Conservation (phyloP, 53 echinoderm and acorn worm species). For the Holothuria leucospilota region DNA sequence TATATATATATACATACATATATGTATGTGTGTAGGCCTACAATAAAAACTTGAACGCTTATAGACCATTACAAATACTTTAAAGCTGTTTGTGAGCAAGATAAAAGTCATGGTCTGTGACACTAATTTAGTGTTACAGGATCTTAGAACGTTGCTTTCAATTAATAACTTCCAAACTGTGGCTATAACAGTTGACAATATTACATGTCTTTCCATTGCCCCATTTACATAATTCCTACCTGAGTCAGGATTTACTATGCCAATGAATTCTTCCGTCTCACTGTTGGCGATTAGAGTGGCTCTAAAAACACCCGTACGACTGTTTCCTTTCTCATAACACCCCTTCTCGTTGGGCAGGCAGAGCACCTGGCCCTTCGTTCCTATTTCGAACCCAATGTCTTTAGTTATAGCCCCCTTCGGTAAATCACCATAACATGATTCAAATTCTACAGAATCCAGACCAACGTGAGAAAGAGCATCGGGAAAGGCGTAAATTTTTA, state of each 20-base stretch:
- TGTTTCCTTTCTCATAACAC: too few species aligned
- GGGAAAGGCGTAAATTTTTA: conserved; percentile 33
- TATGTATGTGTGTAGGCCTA: too few species aligned
- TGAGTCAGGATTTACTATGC: conserved; percentile 28
- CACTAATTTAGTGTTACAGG: too few species aligned
- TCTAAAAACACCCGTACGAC: conserved; percentile 2
- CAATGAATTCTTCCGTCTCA: conserved; percentile 8
- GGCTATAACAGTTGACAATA: too few species aligned
- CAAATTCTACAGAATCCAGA: not conserved
- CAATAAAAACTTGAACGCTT: too few species aligned
- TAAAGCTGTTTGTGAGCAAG: too few species aligned
- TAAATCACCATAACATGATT: not conserved
- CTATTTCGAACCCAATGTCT: not conserved
- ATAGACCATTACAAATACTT: too few species aligned
- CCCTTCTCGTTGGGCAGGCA: conserved; percentile 8
- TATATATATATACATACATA: too few species aligned
- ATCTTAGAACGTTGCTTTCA: too few species aligned
- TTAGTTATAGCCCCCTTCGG: not conserved
- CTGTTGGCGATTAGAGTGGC: not conserved
- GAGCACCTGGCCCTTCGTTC: not conserved
- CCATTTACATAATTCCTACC: not conserved
- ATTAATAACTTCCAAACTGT: too few species aligned
- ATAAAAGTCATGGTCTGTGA: too few species aligned
- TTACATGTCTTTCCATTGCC: too few species aligned
- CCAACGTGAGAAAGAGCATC: not conserved